These are phyloP conservation scores for Setipinna tenuifilis DNA, from an alignment of 2,797 vertebrate genomes.

Conservation along the genomic window DNA sequence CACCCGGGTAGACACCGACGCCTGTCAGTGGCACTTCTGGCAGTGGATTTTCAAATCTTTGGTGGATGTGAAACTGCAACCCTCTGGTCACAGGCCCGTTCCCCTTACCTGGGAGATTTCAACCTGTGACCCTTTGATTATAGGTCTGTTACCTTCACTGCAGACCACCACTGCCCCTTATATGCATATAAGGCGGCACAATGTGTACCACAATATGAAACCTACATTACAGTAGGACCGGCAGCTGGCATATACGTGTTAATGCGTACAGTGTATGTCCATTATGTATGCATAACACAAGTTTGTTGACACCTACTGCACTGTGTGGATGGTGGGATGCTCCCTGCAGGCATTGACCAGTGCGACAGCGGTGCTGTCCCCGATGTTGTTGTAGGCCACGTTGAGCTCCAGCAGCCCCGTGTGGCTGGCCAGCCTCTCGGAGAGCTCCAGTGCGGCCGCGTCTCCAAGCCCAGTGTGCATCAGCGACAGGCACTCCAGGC, in stretches of 20 bases:
- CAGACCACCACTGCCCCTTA: too few relatives aligned
- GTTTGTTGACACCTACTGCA: constrained; percentile 83
- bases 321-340: constrained; percentile 83
- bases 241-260: too few relatives aligned
- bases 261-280: too few relatives aligned
- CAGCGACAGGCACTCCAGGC: constrained; percentile 82
- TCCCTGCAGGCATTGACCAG: constrained; percentile 86
- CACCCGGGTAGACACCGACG: too few relatives aligned
- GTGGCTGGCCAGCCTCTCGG: constrained; percentile 75
- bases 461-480: constrained; percentile 89
- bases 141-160: too few relatives aligned
- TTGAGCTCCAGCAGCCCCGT: constrained; percentile 85
- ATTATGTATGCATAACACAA: too few relatives aligned
- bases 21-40: too few relatives aligned
- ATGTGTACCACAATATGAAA: not conserved
- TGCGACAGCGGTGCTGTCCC: constrained; percentile 79
- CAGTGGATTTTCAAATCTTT: too few relatives aligned
- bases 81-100: too few relatives aligned
- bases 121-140: too few relatives aligned
- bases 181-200: not conserved
- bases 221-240: not conserved
- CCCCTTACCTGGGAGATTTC: too few relatives aligned
- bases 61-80: too few relatives aligned
- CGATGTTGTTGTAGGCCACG: constrained; percentile 91
- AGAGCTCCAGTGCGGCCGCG: constrained; percentile 75